Conservation (phyloP, 2,113 vertebrate genomes). For the Tilapia sparmanii region DNA sequence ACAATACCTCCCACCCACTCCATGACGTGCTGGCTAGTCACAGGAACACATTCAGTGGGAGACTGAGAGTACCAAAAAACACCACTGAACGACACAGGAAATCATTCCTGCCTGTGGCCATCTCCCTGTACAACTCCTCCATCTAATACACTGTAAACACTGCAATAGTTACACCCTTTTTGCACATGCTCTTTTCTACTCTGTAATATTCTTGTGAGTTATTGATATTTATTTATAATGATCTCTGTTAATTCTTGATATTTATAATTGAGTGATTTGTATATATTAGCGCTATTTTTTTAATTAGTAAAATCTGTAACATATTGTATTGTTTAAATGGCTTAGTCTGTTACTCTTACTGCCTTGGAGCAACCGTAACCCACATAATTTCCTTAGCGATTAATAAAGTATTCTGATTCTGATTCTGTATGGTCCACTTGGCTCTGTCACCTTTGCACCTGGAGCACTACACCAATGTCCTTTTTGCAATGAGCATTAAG, state of each 20-base stretch:
- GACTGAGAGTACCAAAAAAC: fast-evolving
- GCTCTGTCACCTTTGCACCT: neutral
- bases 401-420: neutral
- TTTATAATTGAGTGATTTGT: neutral
- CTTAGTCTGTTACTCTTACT: neutral
- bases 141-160: neutral
- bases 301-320: neutral
- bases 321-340: neutral
- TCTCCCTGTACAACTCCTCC: neutral
- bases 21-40: fast-evolving
- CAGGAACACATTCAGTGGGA: neutral
- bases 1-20: neutral
- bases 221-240: neutral
- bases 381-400: neutral
- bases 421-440: neutral
- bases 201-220: neutral
- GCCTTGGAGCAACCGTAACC: fast-evolving
- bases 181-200: neutral
- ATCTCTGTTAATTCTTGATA: neutral
- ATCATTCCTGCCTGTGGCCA: neutral
- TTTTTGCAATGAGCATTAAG: neutral
- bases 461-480: neutral
- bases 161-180: neutral
- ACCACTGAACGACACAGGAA: neutral
- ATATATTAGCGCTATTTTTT: neutral